Percentiles rank a stretch among this genome's conserved stretches.
Evolutionary conservation across 1,140 invertebrate genomes (phyloP).

Genomic region (Bathynomus jamesi): DNA sequence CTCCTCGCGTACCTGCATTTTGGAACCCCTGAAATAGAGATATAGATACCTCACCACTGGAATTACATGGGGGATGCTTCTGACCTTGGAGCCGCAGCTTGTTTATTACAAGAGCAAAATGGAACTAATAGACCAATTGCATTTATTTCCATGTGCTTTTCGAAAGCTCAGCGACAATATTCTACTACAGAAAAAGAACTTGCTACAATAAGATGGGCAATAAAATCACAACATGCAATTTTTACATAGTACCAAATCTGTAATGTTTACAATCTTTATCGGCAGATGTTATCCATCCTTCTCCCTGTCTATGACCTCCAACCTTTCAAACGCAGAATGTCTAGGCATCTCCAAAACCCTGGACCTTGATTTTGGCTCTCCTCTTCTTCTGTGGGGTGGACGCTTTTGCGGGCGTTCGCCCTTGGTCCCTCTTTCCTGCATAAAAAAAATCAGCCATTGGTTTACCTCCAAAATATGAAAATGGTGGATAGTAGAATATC

Average conservation of each 20-base stretch:
- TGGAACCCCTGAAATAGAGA: no score
- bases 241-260: neutral
- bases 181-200: neutral
- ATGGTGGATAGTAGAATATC: neutral
- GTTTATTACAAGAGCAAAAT: neutral
- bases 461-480: conserved; percentile 2
- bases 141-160: neutral
- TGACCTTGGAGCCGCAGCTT: neutral
- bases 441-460: neutral
- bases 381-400: no score
- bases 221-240: neutral
- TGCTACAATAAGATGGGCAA: neutral
- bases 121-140: conserved; percentile 1
- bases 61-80: conserved; percentile 5
- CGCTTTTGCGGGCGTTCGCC: no score
- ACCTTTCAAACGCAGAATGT: no score
- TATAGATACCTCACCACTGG: neutral
- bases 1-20: no score
- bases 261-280: no score
- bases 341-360: no score
- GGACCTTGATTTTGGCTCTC: no score
- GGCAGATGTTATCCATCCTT: no score
- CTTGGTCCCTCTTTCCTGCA: no score
- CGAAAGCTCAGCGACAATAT: neutral
- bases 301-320: no score